Evolutionary conservation across 2,888 invertebrate species (phyloP).

Genomic region (Tricholauxania praeusta): DNA sequence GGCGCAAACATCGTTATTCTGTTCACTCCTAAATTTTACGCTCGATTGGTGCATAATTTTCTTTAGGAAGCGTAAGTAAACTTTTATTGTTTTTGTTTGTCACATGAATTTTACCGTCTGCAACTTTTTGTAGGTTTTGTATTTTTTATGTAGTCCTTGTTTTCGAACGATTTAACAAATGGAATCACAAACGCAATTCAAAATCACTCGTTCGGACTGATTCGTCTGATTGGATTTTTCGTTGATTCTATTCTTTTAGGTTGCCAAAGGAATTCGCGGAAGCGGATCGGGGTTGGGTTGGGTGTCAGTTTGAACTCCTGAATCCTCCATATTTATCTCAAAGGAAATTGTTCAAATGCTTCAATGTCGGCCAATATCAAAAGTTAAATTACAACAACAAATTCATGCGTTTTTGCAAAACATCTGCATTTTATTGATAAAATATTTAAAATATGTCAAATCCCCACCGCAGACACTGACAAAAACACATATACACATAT

Average conservation of each 20-base stretch:
- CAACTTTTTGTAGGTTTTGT: background rate
- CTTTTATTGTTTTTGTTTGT: background rate
- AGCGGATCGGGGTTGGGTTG: too few relatives aligned
- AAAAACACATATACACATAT: too few relatives aligned
- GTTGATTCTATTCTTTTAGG: background rate
- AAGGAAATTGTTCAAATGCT: too few relatives aligned
- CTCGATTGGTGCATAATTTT: constrained; percentile 35
- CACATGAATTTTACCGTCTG: background rate
- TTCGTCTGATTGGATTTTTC: constrained; percentile 26
- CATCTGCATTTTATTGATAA: too few relatives aligned
- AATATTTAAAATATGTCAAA: too few relatives aligned
- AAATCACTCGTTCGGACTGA: constrained; percentile 8
- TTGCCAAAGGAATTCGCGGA: too few relatives aligned
- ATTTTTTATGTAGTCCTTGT: constrained; percentile 1
- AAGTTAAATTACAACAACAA: too few relatives aligned
- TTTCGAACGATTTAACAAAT: constrained; percentile 18
- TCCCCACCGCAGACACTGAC: too few relatives aligned
- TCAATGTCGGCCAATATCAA: too few relatives aligned
- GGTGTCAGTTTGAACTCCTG: too few relatives aligned
- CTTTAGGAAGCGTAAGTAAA: background rate
- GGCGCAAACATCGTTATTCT: constrained; percentile 41
- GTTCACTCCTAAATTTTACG: constrained; percentile 17
- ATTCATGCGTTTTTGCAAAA: too few relatives aligned
- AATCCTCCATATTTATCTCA: too few relatives aligned
- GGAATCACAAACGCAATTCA: constrained; percentile 6